Base-by-base conservation (phyloP, 2,888 invertebrate genomes). In the Drosophila ustulata region DNA sequence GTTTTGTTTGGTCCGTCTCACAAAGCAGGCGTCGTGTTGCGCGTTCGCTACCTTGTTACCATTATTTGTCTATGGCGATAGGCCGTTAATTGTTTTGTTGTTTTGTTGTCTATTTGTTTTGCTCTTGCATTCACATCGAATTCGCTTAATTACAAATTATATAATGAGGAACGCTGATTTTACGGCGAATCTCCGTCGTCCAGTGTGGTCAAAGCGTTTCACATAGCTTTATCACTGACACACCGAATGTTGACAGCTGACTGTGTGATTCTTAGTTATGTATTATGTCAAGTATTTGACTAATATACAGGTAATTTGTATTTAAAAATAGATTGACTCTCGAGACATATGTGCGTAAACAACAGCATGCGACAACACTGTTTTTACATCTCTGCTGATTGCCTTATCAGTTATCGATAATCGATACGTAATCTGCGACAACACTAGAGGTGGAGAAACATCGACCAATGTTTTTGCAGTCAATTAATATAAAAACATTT, bases 1-100 rank as follows among this genome's bases (percentile, higher is more conserved):
- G 47, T 57, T 56, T 37, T 37, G 37, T 37, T 37, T 11, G 37
- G n/a, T 37, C 37, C n/a, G 11, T n/a, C 59, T 46, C 53, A 53
- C 53, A 41, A 53, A 56, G 52, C 53, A 55, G 46, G 51, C 71
- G 76, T 65, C 34, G 71, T 65, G 51, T 72, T 72, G 68, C 50
- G 76, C 82, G 63, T 66, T 25, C 66, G 82, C 83, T 78, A 83
- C 64, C 82, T 86, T 66, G 75, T 64, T 75, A 86, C 75, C 82
- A 83, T 83, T 67, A 83, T 83, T 67, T 75, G 75, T 78, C 5
- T 75, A 69, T 51, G 49, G 66, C 63, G 45, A 49, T 64, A 61
- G 47, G n/a, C 49, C 11, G 28, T 45, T 56, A 45, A 46, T 56
- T 56, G 52, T 37, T 65, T 18, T 18, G 18, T 18, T 45, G 28